Evolutionary conservation across 53 echinoderm and acorn worm genomes (phyloP), one percentile per base, ranked within the genome.

Genomic region (Patiria pectinifera): DNA sequence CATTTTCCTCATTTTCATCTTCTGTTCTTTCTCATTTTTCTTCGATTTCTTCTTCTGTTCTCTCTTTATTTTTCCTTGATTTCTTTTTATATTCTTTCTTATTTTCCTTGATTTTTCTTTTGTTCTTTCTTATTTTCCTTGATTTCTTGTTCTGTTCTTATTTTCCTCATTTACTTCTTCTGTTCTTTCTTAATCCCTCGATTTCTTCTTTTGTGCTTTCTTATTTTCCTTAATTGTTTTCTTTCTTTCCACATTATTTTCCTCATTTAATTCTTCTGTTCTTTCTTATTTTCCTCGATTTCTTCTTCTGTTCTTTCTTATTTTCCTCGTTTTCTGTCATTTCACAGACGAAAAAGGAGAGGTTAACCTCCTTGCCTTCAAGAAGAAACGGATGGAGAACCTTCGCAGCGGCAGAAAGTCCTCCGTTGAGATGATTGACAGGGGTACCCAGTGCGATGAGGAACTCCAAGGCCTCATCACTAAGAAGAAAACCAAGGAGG

Each of bases 341-440:
- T 21, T 4, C 76, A 23, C 45, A 95, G 95, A 86, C 87, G 95
- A 95, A 44, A 93, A 93, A 23, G 91, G 95, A 21, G 95, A 95
- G 49, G 94, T 96, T 1, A 95, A 94, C 80, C 89, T 96, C n/a
- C 83, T 94, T 2, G 78, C 91, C 71, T 87, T 96, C 82, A 96
- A 96, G 94, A 96, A 91, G 94, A 97, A 96, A 79, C 85, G 93
- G 9, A 82, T 95, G 63, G 95, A 95, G 84, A 96, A 92, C 45
- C 59, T 97, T 4, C 85, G 87, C 14, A 76, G 81, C 23, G 78
- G 88, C 87, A 91, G 92, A 86, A 76, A 74, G 76, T 61, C 82
- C n/a, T 48, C 91, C 3, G 90, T 72, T 46, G 87, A 91, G 81
- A 97, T 76, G 11, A 59, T 74, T 21, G 96, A 96, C 70, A 82